phyloP scores from a whole-genome alignment of 37 sponge, comb jelly and placozoan species.

The Beroe ovata region DNA sequence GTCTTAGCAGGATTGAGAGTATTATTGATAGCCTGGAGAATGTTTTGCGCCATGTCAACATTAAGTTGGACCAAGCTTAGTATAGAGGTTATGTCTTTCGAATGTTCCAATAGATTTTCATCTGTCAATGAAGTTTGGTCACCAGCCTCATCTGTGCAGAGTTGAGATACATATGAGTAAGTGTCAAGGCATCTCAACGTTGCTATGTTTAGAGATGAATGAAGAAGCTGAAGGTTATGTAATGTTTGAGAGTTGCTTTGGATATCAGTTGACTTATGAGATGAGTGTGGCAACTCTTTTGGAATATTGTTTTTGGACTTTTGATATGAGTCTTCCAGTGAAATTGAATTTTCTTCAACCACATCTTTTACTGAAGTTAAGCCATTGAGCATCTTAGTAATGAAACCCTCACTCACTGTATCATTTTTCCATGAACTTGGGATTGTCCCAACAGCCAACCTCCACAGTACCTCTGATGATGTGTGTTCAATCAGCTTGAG shows the following conservation, averaged over 20 bases:
- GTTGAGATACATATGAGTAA: not conserved
- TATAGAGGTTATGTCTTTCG: not conserved
- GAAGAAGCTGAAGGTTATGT: constrained; percentile 37
- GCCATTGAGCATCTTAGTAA: not conserved
- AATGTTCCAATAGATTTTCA: not conserved
- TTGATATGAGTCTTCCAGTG: not conserved
- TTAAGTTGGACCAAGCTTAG: constrained; percentile 1
- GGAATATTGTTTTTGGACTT: not conserved
- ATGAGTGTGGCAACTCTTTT: not conserved
- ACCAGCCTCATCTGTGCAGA: not conserved
- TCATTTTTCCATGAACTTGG: not conserved
- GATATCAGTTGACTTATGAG: not conserved
- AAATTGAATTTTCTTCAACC: not conserved
- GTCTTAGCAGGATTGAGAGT: not conserved
- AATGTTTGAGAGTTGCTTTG: not conserved
- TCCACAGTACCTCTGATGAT: constrained; percentile 47
- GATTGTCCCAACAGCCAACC: constrained; percentile 27
- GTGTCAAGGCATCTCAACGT: constrained; percentile 23
- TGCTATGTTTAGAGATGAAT: constrained; percentile 50
- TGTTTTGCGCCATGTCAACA: constrained; percentile 8
- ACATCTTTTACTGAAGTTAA: not conserved
- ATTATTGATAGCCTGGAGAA: not conserved
- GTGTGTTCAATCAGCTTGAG: constrained; percentile 32
- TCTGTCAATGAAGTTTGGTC: not conserved
- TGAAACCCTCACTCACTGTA: not conserved